Conservation (phyloP, 1,140 invertebrate genomes). For the Neodiprion lecontei region DNA sequence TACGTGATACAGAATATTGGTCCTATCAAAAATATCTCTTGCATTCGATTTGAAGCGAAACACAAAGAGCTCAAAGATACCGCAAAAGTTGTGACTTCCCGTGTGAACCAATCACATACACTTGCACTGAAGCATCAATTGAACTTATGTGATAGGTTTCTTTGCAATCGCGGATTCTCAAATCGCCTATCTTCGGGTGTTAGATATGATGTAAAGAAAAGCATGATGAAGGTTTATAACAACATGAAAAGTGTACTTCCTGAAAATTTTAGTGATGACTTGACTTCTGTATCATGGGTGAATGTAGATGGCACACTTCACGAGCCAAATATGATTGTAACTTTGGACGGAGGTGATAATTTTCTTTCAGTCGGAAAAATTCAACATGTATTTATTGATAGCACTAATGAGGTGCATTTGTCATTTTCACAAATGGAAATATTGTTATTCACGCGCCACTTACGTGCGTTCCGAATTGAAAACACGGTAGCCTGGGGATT, state of each 20-base stretch:
- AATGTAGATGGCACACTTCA: conserved; percentile 12
- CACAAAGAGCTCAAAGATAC: conserved; percentile 18
- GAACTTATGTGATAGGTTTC: neutral
- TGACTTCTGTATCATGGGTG: neutral
- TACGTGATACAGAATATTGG: conserved; percentile 13
- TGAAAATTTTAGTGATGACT: neutral
- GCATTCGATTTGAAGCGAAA: conserved; percentile 16
- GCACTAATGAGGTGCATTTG: conserved; percentile 19
- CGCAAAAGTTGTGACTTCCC: conserved; percentile 11
- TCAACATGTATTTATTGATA: conserved; percentile 17
- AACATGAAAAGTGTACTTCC: neutral
- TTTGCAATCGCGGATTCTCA: conserved; percentile 11
- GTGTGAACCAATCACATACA: conserved; percentile 6
- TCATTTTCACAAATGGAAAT: conserved; percentile 12
- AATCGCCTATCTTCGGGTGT: conserved; percentile 9
- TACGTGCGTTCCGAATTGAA: conserved; percentile 14
- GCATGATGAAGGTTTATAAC: neutral
- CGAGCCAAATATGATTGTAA: neutral
- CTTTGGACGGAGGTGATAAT: neutral
- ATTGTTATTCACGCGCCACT: conserved; percentile 6
- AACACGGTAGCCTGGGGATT: neutral
- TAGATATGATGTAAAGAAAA: neutral
- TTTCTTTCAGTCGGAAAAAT: conserved; percentile 15
- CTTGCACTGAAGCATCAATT: conserved; percentile 16
- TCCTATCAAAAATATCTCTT: conserved; percentile 8